Evolutionary conservation across 64 coral and sea anemone species (phyloP).

Genomic region (Montipora capricornis): DNA sequence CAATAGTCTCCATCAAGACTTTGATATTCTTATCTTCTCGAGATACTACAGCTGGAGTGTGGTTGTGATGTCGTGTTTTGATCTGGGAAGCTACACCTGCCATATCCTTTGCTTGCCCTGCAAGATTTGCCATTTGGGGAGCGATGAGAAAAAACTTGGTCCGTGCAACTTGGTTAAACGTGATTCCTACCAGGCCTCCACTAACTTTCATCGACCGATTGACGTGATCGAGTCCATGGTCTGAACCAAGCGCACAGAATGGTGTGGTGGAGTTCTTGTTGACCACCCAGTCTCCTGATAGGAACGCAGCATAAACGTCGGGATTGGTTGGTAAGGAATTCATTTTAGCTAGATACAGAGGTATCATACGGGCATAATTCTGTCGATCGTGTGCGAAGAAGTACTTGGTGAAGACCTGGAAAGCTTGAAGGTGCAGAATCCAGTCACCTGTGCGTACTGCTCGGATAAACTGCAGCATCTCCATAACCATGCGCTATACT

Average conservation of each 20-base stretch:
- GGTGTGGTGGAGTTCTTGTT: constrained; percentile 20
- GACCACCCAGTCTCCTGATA: constrained; percentile 22
- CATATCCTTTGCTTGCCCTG: constrained; percentile 51
- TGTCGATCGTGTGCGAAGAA: background rate
- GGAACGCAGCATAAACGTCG: background rate
- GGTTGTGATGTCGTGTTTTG: constrained; percentile 32
- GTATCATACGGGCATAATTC: constrained; percentile 10
- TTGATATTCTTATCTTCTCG: constrained; percentile 50
- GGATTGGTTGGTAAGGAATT: background rate
- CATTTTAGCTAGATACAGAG: constrained; percentile 53
- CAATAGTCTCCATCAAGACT: background rate
- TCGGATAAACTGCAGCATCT: background rate
- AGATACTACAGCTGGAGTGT: constrained; percentile 6
- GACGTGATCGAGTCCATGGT: constrained; percentile 13
- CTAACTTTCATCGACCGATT: constrained; percentile 41
- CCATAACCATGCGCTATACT: constrained; percentile 33
- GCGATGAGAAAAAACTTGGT: constrained; percentile 7
- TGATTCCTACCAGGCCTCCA: constrained; percentile 39
- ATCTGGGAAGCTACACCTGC: constrained; percentile 30
- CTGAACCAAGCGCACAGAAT: constrained; percentile 42
- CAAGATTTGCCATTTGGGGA: constrained; percentile 15
- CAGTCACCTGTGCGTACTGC: constrained; percentile 17
- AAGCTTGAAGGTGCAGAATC: background rate
- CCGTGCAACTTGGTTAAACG: background rate
- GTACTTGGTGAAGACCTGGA: background rate